Percentiles rank a stretch among this genome's conserved stretches.
Conservation (phyloP, 2,113 vertebrate genomes). For the Panurus biarmicus region DNA sequence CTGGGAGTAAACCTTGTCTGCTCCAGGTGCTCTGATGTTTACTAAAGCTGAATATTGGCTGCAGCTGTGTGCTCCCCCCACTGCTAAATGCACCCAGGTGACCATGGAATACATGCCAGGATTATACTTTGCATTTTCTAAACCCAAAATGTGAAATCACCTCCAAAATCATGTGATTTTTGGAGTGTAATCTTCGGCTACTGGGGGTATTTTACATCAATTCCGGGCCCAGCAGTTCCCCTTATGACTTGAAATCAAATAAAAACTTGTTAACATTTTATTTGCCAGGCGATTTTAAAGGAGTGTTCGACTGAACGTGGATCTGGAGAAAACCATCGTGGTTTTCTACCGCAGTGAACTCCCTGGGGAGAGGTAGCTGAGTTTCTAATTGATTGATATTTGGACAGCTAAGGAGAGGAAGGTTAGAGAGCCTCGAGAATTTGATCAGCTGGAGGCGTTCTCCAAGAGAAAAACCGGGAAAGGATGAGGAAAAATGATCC, state of each 20-base stretch:
- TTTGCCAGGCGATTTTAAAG: neutral
- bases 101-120: neutral
- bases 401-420: neutral
- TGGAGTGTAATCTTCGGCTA: accelerated
- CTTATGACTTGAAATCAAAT: neutral
- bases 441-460: neutral
- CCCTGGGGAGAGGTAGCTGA: neutral
- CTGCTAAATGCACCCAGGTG: neutral
- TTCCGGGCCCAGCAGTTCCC: neutral
- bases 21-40: neutral
- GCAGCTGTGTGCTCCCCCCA: neutral
- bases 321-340: neutral
- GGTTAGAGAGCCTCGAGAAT: neutral
- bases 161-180: no score
- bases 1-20: neutral
- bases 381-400: neutral
- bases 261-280: neutral
- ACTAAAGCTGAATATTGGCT: neutral
- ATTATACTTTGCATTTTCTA: accelerated
- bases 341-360: neutral
- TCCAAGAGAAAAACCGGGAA: neutral
- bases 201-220: neutral
- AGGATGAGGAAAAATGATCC: neutral
- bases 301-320: neutral
- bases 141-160: neutral